Base-by-base conservation (phyloP, 2,113 vertebrate genomes). In the Pygoscelis antarcticus region DNA sequence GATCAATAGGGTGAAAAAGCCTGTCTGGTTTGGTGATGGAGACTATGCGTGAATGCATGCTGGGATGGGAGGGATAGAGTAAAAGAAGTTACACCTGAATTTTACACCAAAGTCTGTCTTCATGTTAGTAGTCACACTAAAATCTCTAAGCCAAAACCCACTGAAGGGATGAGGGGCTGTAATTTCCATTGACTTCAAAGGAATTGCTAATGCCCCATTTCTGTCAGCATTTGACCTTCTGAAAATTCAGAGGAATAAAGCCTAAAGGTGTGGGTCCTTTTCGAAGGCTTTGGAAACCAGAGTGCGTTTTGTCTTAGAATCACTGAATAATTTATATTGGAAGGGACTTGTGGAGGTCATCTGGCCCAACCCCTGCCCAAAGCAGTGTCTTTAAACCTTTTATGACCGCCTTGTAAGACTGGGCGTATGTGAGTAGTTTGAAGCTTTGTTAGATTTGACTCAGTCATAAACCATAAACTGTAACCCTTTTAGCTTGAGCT, bases 261-360 rank as follows among this genome's bases (percentile, higher is more conserved):
- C 66, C 74, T 80, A 36, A 79, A 96, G 85, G 58, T 87, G 23
- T 74, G 58, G 14, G 66, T 90, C 40, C 21, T 83, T 88, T 79
- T 7, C 88, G 62, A 85, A 79, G 52, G 57, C 71, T 90, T 80
- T 74, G 61, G 74, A 92, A 76, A 79, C 70, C 69, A 68, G 60
- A 81, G 23, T 47, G 30, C 60, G 42, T 90, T 95, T 93, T 92
- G 58, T 79, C 76, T 72, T 91, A 49, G 46, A 94, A 70, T 80
- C 27, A 29, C n/a, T 92, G 91, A 93, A 90, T 96, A 88, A 88
- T 92, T 61, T 36, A 86, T 94, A 21, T 89, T 86, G 79, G 85
- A 92, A 83, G 30, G 40, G 83, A 90, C 82, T 88, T 93, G 7
- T 62, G 66, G 75, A 96, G 83, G 75, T 95, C 74, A 36, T 69